Base-by-base conservation (phyloP, 2,888 invertebrate species). In the Epirrhoe alternata region DNA sequence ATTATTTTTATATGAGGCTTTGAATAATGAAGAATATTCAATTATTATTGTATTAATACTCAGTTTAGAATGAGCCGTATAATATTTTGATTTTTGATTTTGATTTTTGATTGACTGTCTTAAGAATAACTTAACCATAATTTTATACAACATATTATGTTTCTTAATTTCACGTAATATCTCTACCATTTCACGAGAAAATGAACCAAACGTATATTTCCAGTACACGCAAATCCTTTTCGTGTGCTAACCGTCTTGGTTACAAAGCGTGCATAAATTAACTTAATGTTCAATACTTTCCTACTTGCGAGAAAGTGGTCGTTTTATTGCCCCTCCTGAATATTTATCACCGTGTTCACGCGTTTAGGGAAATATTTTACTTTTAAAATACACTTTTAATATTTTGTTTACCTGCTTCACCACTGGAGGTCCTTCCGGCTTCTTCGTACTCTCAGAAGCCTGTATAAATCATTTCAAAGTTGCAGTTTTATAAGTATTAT, bases 191-290 rank as follows among this genome's bases (percentile, higher is more conserved):
- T 10, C 16, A 12, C 49, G 33, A 50, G 50, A 54, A 50, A 57
- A 64, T 64, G 64, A 63, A 68, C 42, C 52, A 51, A 63, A 63
- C 59, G 57, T 61, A 61, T 54, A 64, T 64, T 67, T 68, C 58
- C 54, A 45, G 68, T 68, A 83, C 85, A 85, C 80, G 83, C 84
- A 87, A 89, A 87, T 87, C 86, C 88, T 82, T 81, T 81, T 80
- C 83, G 81, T 82, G 84, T 81, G 80, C 80, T 81, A 77, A 81
- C 81, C 80, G 82, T 84, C 84, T 82, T 81, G 83, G 86, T 85
- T 87, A 88, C 89, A 87, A 89, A 90, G 89, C 86, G 86, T 86
- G 90, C 90, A 92, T 91, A 91, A 92, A 92, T 92, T 91, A 90
- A 86, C 82, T 90, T 89, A 90, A 90, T 89, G 89, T 89, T 87